Base-by-base conservation (phyloP, 2,888 invertebrate species). In the Merodon equestris region DNA sequence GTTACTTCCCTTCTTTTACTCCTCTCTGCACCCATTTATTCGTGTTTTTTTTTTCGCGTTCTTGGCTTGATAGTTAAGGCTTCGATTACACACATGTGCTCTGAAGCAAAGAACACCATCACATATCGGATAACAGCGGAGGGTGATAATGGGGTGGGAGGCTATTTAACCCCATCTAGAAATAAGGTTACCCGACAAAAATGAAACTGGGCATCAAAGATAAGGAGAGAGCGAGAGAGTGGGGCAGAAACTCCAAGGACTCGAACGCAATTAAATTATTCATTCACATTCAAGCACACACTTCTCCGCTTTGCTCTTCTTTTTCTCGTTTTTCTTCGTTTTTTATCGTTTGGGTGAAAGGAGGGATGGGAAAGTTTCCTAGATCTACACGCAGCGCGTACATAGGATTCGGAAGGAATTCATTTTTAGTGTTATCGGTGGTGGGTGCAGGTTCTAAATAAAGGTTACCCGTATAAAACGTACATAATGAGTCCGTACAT, bases 1-100 rank as follows among this genome's bases (percentile, higher is more conserved):
- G 14, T 60, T 44, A 54, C 54, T 54, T 13, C 42, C 58, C 27
- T 66, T 19, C 38, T 53, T 45, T 48, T 47, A 36, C 64, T 54
- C n/a, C 27, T 34, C 38, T 53, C 7, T n/a, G n/a, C n/a, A n/a
- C n/a, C n/a, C 15, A 9, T 58, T 71, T 60, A 2, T 4, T 4
- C 27, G 27, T 27, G n/a, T n/a, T n/a, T n/a, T n/a, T 27, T 27
- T 2, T 7, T 27, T 27, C 7, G 27, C 7, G 27, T 27, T 27
- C 27, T 27, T 27, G 27, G 7, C 27, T 2, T 27, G 27, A 27
- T 27, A 7, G 27, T 7, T 27, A 7, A 27, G 27, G 27, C 42
- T 61, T 77, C 42, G 66, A 61, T 77, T 67, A 67, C 57, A 72
- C 40, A 40, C n/a, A 72, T 71, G 54, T 70, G 54, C n/a, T 27